Evolutionary conservation across 92 coral and sea anemone species (phyloP).

Genomic region (Epizoanthus stellaris): DNA sequence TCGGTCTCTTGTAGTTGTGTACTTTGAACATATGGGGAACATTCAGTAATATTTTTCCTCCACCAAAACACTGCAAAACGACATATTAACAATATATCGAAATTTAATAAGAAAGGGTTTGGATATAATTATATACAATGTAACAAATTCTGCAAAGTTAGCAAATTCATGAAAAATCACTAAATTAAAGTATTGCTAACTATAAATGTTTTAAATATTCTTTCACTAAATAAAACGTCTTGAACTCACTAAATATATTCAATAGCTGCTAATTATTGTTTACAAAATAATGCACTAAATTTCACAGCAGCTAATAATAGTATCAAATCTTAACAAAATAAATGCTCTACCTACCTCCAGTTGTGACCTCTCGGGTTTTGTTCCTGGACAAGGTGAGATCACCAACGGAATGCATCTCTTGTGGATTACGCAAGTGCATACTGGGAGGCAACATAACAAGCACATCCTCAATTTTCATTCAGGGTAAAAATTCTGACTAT

Average conservation of each 20-base stretch:
- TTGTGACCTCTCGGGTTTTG: conserved; percentile 60
- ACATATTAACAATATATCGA: background rate
- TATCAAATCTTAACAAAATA: too few species aligned
- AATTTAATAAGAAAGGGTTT: too few species aligned
- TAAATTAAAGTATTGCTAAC: too few species aligned
- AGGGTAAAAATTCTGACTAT: background rate
- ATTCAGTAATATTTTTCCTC: conserved; percentile 67
- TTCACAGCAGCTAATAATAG: too few species aligned
- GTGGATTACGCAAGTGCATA: conserved; percentile 98
- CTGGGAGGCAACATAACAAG: conserved; percentile 35
- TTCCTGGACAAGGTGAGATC: conserved; percentile 91
- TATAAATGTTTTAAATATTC: too few species aligned
- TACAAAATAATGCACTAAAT: too few species aligned
- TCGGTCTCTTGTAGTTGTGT: conserved; percentile 85
- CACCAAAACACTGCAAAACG: conserved; percentile 56
- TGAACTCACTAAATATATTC: too few species aligned
- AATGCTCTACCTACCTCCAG: conserved; percentile 35
- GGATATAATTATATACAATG: too few species aligned
- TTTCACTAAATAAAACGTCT: too few species aligned
- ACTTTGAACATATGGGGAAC: conserved; percentile 90
- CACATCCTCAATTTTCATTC: background rate
- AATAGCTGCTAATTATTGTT: too few species aligned
- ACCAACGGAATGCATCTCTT: conserved; percentile 93
- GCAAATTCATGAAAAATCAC: too few species aligned
- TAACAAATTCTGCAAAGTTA: too few species aligned